Evolutionary conservation across 1,140 invertebrate species (phyloP).

Genomic region (Drosophila orosa): DNA sequence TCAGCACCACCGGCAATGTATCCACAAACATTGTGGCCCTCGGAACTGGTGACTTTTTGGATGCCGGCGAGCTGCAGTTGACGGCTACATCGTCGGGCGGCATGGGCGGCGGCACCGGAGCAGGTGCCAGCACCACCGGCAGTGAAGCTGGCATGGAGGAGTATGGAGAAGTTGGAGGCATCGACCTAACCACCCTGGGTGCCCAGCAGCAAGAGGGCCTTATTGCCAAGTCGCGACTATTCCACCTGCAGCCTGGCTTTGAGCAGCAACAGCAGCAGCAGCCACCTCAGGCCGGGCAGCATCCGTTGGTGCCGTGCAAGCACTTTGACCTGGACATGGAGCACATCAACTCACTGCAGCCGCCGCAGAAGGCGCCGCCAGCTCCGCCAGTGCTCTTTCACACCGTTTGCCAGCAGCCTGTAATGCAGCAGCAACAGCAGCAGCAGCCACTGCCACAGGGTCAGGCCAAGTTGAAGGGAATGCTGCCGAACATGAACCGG

Average conservation of each 20-base stretch:
- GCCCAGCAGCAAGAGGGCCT: slow-evolving; percentile 82
- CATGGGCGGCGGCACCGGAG: slow-evolving; percentile 22
- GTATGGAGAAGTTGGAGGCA: slow-evolving; percentile 66
- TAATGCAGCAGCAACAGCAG: slow-evolving; percentile 53
- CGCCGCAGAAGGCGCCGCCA: slow-evolving; percentile 77
- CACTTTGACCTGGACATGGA: slow-evolving; percentile 79
- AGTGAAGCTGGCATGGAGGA: slow-evolving; percentile 68
- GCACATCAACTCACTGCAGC: slow-evolving; percentile 76
- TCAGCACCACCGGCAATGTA: slow-evolving; percentile 46
- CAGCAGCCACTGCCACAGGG: slow-evolving; percentile 40
- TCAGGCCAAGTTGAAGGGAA: slow-evolving; percentile 60
- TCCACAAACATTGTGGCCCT: slow-evolving; percentile 64
- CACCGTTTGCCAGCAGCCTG: slow-evolving; percentile 68
- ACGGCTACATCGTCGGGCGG: slow-evolving; percentile 29
- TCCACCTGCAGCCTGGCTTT: slow-evolving; percentile 82
- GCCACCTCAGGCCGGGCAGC: slow-evolving; percentile 35
- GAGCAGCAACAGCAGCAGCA: slow-evolving; percentile 73
- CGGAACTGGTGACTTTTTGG: slow-evolving; percentile 67
- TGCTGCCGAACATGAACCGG: slow-evolving; percentile 63
- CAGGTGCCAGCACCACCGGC: slow-evolving; percentile 46
- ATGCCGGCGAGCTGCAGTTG: slow-evolving; percentile 65
- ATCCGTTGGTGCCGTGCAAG: slow-evolving; percentile 66
- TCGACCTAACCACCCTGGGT: slow-evolving; percentile 77
- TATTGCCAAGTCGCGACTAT: slow-evolving; percentile 80
- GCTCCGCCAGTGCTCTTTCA: slow-evolving; percentile 73